These are phyloP conservation scores for Chamaetylas fuelleborni DNA, from an alignment of 2,113 vertebrate genomes.

Conservation along the genomic window DNA sequence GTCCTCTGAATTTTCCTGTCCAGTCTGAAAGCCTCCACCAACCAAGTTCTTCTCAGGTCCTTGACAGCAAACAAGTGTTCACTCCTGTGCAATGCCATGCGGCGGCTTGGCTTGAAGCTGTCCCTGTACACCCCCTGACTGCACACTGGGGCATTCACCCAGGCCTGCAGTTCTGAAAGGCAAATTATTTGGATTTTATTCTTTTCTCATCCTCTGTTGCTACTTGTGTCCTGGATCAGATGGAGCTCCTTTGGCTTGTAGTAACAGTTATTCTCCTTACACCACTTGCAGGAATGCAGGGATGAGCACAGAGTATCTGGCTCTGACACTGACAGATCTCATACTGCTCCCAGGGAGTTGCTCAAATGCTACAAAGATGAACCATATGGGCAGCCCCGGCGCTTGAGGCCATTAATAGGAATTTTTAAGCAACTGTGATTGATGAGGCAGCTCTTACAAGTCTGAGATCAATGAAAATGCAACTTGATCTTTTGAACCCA, in stretches of 20 bases:
- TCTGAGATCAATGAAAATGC: slow-evolving; percentile 82
- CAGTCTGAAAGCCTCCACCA: neutral
- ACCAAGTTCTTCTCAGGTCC: neutral
- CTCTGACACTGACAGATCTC: slow-evolving; percentile 75
- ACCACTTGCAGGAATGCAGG: neutral
- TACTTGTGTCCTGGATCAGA: neutral
- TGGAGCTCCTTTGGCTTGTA: neutral
- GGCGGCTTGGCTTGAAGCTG: neutral
- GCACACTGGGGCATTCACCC: neutral
- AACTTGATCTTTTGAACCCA: slow-evolving; percentile 81
- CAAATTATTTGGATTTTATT: neutral
- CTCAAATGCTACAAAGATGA: slow-evolving; percentile 79
- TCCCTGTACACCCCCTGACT: neutral
- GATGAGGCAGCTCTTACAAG: slow-evolving; percentile 77
- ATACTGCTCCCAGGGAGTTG: slow-evolving; percentile 67
- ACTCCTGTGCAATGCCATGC: neutral
- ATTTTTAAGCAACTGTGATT: slow-evolving; percentile 80
- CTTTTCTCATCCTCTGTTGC: neutral
- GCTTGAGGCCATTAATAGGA: slow-evolving; percentile 72
- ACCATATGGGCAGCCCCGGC: slow-evolving; percentile 74
- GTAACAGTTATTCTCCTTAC: neutral
- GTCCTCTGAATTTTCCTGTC: neutral
- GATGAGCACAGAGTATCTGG: slow-evolving; percentile 14
- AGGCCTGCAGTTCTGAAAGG: neutral
- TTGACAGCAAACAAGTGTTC: neutral